These are phyloP conservation scores for Clarias fuscus DNA, from an alignment of 2,797 vertebrate genomes.

Conservation along the genomic window DNA sequence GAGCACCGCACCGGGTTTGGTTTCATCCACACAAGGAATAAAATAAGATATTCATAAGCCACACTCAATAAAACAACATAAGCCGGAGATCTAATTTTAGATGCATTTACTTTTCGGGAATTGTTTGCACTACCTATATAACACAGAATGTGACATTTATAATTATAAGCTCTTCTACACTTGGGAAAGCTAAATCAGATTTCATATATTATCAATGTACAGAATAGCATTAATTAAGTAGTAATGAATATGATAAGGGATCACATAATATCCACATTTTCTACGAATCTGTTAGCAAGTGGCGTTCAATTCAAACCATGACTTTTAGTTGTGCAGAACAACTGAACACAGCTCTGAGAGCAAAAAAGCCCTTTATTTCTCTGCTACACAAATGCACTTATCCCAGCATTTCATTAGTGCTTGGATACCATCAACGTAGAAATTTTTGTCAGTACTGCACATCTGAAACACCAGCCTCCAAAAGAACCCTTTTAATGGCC, in stretches of 20 bases:
- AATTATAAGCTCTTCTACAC: not conserved
- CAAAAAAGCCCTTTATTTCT: no score
- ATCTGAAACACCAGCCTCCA: no score
- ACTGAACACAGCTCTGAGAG: no score
- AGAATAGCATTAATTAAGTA: not conserved
- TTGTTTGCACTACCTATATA: conserved; percentile 8
- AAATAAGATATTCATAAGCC: conserved; percentile 23
- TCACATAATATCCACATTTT: not conserved
- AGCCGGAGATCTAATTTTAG: conserved; percentile 15
- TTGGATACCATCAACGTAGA: no score
- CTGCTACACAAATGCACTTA: no score
- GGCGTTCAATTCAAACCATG: no score
- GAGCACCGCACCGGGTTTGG: conserved; percentile 3
- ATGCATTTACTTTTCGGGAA: not conserved
- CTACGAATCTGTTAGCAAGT: no score
- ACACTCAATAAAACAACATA: conserved; percentile 23
- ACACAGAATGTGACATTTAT: not conserved
- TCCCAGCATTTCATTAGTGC: no score
- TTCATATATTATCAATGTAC: not conserved
- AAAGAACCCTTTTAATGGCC: no score
- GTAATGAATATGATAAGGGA: not conserved
- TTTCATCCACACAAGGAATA: conserved; percentile 18
- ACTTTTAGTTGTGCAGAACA: no score
- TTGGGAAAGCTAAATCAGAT: not conserved
- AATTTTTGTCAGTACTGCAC: no score